Evolutionary conservation across 2,113 vertebrate species (phyloP).

Genomic region (Cairina moschata): DNA sequence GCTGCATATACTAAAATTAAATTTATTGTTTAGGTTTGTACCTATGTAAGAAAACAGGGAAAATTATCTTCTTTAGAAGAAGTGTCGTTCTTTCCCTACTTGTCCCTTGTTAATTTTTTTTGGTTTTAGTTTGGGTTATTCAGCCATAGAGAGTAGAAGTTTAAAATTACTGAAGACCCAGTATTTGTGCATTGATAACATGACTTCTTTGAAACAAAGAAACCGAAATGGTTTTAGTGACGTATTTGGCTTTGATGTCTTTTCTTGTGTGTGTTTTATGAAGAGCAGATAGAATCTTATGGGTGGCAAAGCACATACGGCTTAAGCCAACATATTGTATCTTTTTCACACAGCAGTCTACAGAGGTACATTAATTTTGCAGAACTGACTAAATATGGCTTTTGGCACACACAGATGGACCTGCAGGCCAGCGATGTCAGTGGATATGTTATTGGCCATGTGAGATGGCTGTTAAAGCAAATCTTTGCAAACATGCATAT

Average conservation of each 20-base stretch:
- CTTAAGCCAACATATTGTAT: background rate
- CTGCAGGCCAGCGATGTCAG: background rate
- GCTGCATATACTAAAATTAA: background rate
- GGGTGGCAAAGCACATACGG: background rate
- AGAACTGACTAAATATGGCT: background rate
- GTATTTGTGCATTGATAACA: background rate
- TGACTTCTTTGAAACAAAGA: background rate
- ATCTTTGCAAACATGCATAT: background rate
- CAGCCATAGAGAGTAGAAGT: background rate
- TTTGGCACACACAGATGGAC: background rate
- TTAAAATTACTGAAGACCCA: background rate
- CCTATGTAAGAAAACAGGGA: background rate
- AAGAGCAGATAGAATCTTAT: background rate
- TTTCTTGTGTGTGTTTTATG: background rate
- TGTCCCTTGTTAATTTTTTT: background rate
- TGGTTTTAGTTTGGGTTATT: background rate
- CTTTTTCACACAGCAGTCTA: slow-evolving; percentile 8
- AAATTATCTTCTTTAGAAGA: background rate
- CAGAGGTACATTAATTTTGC: background rate
- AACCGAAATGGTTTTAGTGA: background rate
- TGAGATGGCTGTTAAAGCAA: background rate
- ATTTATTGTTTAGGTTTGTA: background rate
- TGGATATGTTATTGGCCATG: background rate
- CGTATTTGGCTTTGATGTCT: background rate
- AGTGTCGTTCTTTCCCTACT: background rate